phyloP scores from a whole-genome alignment of 2,113 vertebrate genomes.

The Tautogolabrus adspersus region DNA sequence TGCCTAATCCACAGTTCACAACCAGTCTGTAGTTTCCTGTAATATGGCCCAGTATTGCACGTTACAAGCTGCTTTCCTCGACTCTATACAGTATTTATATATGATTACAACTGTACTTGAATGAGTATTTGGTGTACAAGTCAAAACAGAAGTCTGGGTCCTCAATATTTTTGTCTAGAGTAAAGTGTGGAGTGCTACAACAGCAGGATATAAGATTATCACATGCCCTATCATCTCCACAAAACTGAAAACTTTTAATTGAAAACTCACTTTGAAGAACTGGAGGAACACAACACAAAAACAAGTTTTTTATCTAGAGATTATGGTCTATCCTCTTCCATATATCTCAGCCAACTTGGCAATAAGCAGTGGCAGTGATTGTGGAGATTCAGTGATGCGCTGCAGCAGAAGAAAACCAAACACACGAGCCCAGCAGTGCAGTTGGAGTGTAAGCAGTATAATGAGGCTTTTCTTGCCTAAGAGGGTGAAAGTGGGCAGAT shows the following conservation, averaged over 20 bases:
- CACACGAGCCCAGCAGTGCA: conserved; percentile 33
- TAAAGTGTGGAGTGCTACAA: background rate
- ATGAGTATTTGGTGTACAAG: conserved; percentile 1
- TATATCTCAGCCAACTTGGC: conserved; percentile 19
- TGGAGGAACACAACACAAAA: background rate
- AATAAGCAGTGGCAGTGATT: conserved; percentile 16
- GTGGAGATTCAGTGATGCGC: conserved; percentile 11
- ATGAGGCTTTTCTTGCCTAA: conserved; percentile 67
- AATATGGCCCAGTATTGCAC: conserved; percentile 22
- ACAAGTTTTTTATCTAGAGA: background rate
- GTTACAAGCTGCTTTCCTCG: background rate
- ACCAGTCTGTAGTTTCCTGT: conserved; percentile 12
- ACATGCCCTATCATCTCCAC: conserved; percentile 5
- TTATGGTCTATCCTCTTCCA: background rate
- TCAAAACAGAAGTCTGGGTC: background rate
- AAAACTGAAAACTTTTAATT: conserved; percentile 19
- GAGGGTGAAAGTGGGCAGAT: conserved; percentile 51
- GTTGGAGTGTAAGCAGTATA: conserved; percentile 48
- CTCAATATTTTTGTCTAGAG: background rate
- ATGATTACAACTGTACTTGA: conserved; percentile 19
- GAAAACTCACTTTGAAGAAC: conserved; percentile 14
- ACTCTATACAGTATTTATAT: background rate
- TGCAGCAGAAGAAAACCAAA: conserved; percentile 35
- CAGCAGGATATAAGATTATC: background rate
- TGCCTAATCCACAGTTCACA: conserved; percentile 1